Percentiles rank a stretch among this genome's conserved stretches.
These are phyloP conservation scores for Nemapogon koenigi DNA, from an alignment of 2,888 invertebrate species.

Conservation along the genomic window DNA sequence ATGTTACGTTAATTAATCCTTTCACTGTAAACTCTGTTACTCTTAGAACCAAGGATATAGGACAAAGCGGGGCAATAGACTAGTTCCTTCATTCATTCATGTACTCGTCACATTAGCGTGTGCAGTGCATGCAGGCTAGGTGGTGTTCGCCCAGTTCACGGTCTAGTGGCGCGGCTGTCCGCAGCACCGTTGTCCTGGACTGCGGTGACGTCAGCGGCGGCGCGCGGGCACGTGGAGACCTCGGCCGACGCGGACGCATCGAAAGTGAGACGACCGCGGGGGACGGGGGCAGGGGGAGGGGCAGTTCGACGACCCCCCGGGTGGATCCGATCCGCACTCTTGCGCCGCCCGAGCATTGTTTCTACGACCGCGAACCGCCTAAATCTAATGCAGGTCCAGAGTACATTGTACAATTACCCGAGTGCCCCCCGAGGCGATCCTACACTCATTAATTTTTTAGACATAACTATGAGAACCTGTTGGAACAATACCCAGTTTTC, in stretches of 20 bases:
- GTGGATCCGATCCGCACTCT: constrained; percentile 55
- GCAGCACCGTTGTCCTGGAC: constrained; percentile 28
- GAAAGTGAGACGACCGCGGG: constrained; percentile 49
- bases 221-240: constrained; percentile 43
- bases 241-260: constrained; percentile 47
- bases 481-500: too few species aligned
- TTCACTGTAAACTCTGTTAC: too few species aligned
- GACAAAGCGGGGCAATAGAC: too few species aligned
- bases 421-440: not conserved
- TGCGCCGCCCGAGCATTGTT: constrained; percentile 50
- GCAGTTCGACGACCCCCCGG: constrained; percentile 41
- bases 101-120: too few species aligned
- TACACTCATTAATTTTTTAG: not conserved
- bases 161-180: constrained; percentile 1
- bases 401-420: too few species aligned
- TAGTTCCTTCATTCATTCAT: too few species aligned
- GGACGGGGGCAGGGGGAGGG: constrained; percentile 25
- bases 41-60: too few species aligned
- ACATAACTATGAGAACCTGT: too few species aligned
- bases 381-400: too few species aligned
- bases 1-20: too few species aligned
- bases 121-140: too few species aligned
- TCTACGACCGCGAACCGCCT: constrained; percentile 42
- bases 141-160: too few species aligned
- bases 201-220: constrained; percentile 43